Evolutionary conservation across 2,797 vertebrate species (phyloP).

Genomic region (Echiichthys vipera): DNA sequence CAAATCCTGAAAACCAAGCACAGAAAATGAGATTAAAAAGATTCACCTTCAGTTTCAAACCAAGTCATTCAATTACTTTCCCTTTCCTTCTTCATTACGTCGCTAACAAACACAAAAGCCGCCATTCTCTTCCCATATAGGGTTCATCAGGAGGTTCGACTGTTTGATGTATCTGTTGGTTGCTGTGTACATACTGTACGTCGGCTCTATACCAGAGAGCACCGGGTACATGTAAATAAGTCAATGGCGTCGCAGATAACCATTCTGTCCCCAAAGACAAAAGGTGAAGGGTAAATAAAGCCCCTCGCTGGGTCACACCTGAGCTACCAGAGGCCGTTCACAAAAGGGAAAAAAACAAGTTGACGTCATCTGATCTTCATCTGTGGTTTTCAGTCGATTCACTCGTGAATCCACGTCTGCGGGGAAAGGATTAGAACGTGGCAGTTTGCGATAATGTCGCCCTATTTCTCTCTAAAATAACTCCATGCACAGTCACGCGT

Average conservation of each 20-base stretch:
- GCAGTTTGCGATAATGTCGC: not conserved
- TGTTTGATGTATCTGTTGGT: slow-evolving; percentile 2
- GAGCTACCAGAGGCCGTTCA: slow-evolving; percentile 19
- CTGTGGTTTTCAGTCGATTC: not conserved
- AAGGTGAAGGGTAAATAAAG: slow-evolving; percentile 13
- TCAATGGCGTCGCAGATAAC: not conserved
- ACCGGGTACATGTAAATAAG: slow-evolving; percentile 10
- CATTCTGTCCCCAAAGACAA: not conserved
- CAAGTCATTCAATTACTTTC: not conserved
- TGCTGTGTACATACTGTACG: slow-evolving; percentile 21
- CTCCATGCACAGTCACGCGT: not conserved
- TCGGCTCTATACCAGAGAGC: slow-evolving; percentile 4
- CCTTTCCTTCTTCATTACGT: not conserved
- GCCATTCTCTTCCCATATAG: not conserved
- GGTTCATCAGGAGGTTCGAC: not conserved
- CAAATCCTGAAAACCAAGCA: too few species aligned
- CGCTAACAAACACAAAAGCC: not conserved
- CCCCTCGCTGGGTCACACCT: slow-evolving; percentile 8
- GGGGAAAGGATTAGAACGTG: not conserved
- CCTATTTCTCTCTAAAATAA: not conserved
- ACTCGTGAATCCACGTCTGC: not conserved
- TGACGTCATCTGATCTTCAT: not conserved
- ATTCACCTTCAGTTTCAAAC: not conserved
- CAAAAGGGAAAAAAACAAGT: not conserved
- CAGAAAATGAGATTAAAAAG: too few species aligned